Evolutionary conservation across 92 coral and sea anemone genomes (phyloP), one percentile per base, ranked within the genome.

Genomic region (Epizoanthus fatuus): DNA sequence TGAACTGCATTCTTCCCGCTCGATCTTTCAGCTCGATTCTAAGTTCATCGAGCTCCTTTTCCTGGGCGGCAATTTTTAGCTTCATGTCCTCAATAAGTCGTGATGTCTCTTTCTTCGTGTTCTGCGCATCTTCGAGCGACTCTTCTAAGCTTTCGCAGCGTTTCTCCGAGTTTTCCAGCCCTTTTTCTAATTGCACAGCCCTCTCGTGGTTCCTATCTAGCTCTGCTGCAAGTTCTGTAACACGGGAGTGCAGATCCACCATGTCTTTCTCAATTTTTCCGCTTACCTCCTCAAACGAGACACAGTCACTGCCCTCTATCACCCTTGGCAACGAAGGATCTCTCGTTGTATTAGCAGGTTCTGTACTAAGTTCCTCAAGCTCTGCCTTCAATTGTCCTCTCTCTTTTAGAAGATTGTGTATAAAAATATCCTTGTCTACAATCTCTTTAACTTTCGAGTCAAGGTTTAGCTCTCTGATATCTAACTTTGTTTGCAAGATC

Each of bases 1-100:
- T 90, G 38, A 73, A 73, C 64, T 66, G 79, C 69, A 88, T 91
- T 81, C 85, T 90, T 51, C 80, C 94, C 83, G 86, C 92, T 60
- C 58, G 75, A 32, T 81, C 85, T n/a, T 55, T 88, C 79, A 80
- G 69, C 53, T 85, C 87, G 81, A 71, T 88, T 63, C 88, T 93
- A 73, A 58, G 80, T 67, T 75, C 85, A 42, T 59, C 83, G 14
- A 93, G 82, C 51, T 91, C 93, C 53, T 86, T 90, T 25, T 90
- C 88, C 19, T 86, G 93, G 0, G 77, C 45, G 5, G 86, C 67
- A 39, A 64, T 81, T 62, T 67, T 64, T 59, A 81, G 78, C n/a
- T 71, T 54, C 72, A 90, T 40, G 6, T 86, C 93, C 37, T 86
- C 83, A 9, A 62, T 86, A 51, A 51, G 25, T 10, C 80, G 69